Percentiles rank a stretch among this genome's conserved stretches.
Conservation (phyloP, 2,113 vertebrate genomes). For the Potamarius usumacintae region DNA sequence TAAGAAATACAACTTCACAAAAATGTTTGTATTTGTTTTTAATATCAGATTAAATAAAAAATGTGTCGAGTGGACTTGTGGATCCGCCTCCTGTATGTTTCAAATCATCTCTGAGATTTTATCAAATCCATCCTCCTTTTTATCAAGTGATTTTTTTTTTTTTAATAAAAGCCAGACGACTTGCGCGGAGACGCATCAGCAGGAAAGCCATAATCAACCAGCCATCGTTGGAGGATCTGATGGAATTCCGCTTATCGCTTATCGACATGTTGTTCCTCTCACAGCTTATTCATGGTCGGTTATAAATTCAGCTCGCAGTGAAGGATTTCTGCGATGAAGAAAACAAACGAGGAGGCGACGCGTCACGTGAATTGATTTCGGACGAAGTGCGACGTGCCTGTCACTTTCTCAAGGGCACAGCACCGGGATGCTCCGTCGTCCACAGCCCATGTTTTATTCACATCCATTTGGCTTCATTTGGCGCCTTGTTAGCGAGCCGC, state of each 20-base stretch:
- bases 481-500: conserved; percentile 59
- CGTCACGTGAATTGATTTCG: conserved; percentile 90
- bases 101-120: background rate
- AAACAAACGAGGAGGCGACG: conserved; percentile 66
- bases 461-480: conserved; percentile 69
- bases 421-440: conserved; percentile 48
- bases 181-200: background rate
- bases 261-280: conserved; percentile 86
- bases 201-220: background rate
- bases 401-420: conserved; percentile 70
- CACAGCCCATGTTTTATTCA: conserved; percentile 70
- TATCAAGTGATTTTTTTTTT: background rate
- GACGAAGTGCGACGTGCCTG: conserved; percentile 55
- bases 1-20: background rate
- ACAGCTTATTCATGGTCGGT: conserved; percentile 91
- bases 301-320: conserved; percentile 94
- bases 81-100: background rate
- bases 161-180: background rate
- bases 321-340: conserved; percentile 84
- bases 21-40: background rate
- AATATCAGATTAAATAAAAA: background rate
- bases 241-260: conserved; percentile 96
- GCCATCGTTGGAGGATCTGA: conserved; percentile 80
- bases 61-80: background rate
- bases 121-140: background rate